Base-by-base conservation (phyloP, 2,113 vertebrate species). In the Noturus placidus region DNA sequence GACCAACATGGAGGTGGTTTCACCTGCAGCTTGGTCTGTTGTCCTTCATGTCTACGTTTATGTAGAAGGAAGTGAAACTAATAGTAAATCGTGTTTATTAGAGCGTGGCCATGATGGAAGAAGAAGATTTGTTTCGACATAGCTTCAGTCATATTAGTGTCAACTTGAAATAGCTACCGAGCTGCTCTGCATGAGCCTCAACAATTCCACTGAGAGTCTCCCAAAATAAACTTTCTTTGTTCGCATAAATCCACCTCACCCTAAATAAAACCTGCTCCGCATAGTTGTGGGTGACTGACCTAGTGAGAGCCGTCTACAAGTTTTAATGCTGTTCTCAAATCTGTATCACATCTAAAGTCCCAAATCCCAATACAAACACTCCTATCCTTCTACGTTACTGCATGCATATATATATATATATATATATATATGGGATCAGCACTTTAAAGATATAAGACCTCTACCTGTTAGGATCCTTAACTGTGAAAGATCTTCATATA, bases 151-250 rank as follows among this genome's bases (percentile, higher is more conserved):
- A 33, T 22, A 65, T 63, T 46, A 25, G 57, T 8, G 17, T 63
- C 59, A 50, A 67, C 61, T 50, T 83, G 13, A 42, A 83, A 52
- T 30, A 33, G 8, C 19, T 46, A 84, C n/a, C 25, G 20, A 78
- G 57, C n/a, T 46, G 56, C 38, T n/a, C 46, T 78, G 0, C 7
- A 50, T 38, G 30, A 38, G 50, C 19, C 42, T 38, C 56, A 35
- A 20, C 69, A 33, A 56, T 20, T 57, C 35, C 78, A 72, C 25
- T 4, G 54, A 87, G 83, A 46, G 30, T 25, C 52, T 90, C 88
- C 88, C 67, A 87, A 69, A 90, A 90, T 89, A 90, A 82, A 30
- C 35, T 72, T 67, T 86, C 83, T 88, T 89, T 90, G 88, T 88
- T 87, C 61, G 4, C 86, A 61, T 61, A 89, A 90, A 90, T 89